Evolutionary conservation across 2,113 vertebrate genomes (phyloP).

Genomic region (Sprattus sprattus): DNA sequence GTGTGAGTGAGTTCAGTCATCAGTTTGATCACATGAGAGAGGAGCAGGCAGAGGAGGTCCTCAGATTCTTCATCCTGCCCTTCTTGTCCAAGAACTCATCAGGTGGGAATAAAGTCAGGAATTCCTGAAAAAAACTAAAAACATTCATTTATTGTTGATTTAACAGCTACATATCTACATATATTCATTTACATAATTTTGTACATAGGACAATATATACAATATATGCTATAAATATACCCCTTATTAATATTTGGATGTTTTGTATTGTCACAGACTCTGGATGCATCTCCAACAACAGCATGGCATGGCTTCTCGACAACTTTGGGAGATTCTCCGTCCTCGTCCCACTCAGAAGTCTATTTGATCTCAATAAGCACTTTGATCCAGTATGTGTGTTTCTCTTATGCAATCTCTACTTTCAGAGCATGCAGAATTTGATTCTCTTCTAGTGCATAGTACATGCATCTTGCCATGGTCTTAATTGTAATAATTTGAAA

Average conservation of each 20-base stretch:
- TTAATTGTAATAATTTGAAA: too few relatives aligned
- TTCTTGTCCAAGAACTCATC: background rate
- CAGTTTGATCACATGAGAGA: background rate
- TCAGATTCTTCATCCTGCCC: background rate
- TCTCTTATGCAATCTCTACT: too few relatives aligned
- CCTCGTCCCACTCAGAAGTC: background rate
- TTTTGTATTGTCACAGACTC: background rate
- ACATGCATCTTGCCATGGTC: too few relatives aligned
- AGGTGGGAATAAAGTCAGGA: background rate
- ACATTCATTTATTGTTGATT: background rate
- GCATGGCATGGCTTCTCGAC: background rate
- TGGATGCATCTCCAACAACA: background rate
- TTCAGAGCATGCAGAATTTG: too few relatives aligned
- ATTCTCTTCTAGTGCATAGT: too few relatives aligned
- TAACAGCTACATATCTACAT: too few relatives aligned
- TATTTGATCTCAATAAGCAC: background rate
- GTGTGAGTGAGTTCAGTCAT: background rate
- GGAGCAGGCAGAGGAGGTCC: background rate
- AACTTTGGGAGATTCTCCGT: background rate
- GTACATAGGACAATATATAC: too few relatives aligned
- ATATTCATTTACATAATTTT: too few relatives aligned
- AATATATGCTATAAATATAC: too few relatives aligned
- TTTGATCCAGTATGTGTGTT: background rate
- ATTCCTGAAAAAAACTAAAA: background rate
- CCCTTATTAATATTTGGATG: too few relatives aligned